These are phyloP conservation scores for Bugula neritina DNA, from an alignment of 2,888 invertebrate species.

Conservation along the genomic window DNA sequence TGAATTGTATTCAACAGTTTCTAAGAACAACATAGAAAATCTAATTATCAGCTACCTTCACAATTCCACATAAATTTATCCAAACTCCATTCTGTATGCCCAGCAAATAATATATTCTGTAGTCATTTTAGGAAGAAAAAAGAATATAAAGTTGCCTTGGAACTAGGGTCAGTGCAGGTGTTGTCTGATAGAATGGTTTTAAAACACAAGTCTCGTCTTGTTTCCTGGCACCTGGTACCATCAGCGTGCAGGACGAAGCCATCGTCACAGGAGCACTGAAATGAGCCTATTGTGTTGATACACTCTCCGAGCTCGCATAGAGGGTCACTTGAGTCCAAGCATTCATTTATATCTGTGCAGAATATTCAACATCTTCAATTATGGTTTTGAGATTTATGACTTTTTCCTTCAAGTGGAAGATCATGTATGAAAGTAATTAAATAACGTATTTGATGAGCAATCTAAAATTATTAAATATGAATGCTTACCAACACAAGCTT, in stretches of 20 bases:
- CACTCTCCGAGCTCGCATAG: constrained; percentile 73
- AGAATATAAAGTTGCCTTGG: constrained; percentile 57
- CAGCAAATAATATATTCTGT: too few relatives aligned
- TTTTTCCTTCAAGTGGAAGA: too few relatives aligned
- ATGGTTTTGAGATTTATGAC: not conserved
- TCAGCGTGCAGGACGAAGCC: constrained; percentile 76
- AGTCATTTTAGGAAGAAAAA: too few relatives aligned
- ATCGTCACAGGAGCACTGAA: constrained; percentile 74
- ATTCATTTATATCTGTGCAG: constrained; percentile 71
- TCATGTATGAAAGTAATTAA: too few relatives aligned
- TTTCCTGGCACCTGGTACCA: constrained; percentile 75
- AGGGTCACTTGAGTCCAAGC: constrained; percentile 60
- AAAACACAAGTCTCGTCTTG: constrained; percentile 74
- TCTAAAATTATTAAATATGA: too few relatives aligned
- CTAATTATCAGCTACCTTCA: too few relatives aligned
- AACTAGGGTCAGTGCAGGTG: constrained; percentile 70
- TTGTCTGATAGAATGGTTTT: constrained; percentile 67
- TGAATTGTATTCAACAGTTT: too few relatives aligned
- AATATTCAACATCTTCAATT: not conserved
- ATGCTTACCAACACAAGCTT: constrained; percentile 61
- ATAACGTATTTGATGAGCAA: too few relatives aligned
- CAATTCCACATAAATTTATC: too few relatives aligned
- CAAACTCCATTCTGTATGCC: too few relatives aligned
- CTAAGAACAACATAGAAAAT: too few relatives aligned
- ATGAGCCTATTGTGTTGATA: constrained; percentile 75